These are phyloP conservation scores for Pongo abelii DNA, from an alignment of 2,113 vertebrate species.

Conservation along the genomic window DNA sequence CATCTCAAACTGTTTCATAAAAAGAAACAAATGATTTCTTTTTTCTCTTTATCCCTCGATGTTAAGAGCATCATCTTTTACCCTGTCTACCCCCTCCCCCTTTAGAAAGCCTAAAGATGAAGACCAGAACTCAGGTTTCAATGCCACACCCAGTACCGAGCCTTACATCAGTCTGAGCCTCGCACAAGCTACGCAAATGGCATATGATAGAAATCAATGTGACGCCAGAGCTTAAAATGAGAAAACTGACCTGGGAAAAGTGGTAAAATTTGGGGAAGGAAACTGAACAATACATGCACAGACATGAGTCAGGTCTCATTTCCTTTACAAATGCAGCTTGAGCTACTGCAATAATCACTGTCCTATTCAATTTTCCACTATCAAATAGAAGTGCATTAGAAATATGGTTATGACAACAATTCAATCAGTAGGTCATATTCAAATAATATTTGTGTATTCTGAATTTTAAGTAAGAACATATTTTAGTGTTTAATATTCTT, in stretches of 20 bases:
- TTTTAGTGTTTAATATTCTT: not conserved
- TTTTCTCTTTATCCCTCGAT: not conserved
- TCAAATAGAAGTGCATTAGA: not conserved
- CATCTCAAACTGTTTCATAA: not conserved
- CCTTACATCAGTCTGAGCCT: not conserved
- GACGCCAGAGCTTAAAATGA: not conserved
- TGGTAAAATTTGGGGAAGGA: constrained; percentile 31
- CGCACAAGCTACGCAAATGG: not conserved
- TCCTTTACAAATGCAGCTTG: constrained; percentile 13
- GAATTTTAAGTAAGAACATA: not conserved
- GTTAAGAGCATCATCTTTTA: not conserved
- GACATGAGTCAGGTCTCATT: constrained; percentile 65
- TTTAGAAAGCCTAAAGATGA: not conserved
- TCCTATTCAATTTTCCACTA: not conserved
- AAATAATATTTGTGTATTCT: not conserved
- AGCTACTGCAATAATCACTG: not conserved
- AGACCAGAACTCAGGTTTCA: constrained; percentile 17
- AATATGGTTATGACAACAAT: not conserved
- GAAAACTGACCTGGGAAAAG: constrained; percentile 19
- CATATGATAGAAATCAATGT: not conserved
- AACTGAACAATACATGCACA: constrained; percentile 20
- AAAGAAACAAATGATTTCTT: not conserved
- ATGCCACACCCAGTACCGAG: accelerated
- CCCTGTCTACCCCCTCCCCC: not conserved
- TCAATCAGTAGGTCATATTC: not conserved